Conservation (phyloP, 2,888 invertebrate genomes). For the Macropis europaea region DNA sequence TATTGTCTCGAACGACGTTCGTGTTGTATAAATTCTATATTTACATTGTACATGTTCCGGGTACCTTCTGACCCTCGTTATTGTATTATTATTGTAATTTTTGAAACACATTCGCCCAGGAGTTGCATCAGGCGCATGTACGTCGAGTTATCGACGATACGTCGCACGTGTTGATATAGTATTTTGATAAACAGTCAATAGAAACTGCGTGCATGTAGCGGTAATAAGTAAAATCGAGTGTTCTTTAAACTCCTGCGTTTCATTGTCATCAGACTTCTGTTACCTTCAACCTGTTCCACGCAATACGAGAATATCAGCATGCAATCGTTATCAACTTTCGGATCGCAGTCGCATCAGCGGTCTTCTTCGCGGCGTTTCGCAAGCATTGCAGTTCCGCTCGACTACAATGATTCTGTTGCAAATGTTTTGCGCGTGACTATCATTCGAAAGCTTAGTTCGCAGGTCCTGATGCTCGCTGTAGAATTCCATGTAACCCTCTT, state of each 20-base stretch:
- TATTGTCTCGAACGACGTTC: constrained; percentile 9
- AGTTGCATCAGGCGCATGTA: constrained; percentile 36
- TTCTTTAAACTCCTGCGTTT: constrained; percentile 4
- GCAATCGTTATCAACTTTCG: neutral
- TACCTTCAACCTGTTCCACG: neutral
- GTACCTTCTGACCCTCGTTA: constrained; percentile 36
- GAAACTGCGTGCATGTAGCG: constrained; percentile 34
- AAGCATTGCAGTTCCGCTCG: neutral
- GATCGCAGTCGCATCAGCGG: neutral
- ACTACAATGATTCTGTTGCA: neutral
- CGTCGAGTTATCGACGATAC: constrained; percentile 42
- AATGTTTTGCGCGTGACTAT: neutral
- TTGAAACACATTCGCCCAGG: constrained; percentile 16
- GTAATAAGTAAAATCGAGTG: constrained; percentile 35
- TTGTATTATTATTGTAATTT: constrained; percentile 51
- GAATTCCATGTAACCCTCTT: too few species aligned
- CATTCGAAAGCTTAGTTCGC: neutral
- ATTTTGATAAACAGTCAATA: constrained; percentile 64
- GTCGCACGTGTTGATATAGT: constrained; percentile 57
- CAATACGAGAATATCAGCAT: neutral
- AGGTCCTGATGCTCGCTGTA: too few species aligned
- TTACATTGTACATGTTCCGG: neutral
- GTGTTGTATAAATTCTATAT: constrained; percentile 18
- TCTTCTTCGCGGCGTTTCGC: neutral
- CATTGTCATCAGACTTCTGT: neutral